Percentiles rank a stretch among this genome's conserved stretches.
Evolutionary conservation across 2,888 invertebrate genomes (phyloP).

Genomic region (Barypeithes pellucidus): DNA sequence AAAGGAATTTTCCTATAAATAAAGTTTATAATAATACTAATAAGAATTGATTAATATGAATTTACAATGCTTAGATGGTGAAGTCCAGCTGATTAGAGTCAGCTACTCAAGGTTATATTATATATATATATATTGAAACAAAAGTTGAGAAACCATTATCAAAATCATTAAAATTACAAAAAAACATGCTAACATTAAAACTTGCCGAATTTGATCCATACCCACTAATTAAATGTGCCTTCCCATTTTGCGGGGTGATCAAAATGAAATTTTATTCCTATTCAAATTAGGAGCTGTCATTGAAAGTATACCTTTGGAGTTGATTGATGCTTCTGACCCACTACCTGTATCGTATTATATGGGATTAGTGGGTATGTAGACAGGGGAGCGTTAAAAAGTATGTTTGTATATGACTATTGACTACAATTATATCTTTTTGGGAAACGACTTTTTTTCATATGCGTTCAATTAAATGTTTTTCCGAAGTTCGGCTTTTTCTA

Average conservation of each 20-base stretch:
- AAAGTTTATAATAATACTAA: too few species aligned
- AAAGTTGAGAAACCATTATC: background rate
- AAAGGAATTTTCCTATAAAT: too few species aligned
- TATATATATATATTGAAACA: too few species aligned
- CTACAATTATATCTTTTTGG: too few species aligned
- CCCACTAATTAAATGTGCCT: constrained; percentile 44
- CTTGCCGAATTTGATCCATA: constrained; percentile 5
- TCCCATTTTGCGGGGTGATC: constrained; percentile 38
- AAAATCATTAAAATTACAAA: constrained; percentile 2
- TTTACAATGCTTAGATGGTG: too few species aligned
- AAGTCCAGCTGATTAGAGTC: too few species aligned
- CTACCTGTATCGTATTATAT: constrained; percentile 46
- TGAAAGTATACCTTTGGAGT: constrained; percentile 67
- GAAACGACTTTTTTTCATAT: too few species aligned
- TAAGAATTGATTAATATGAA: too few species aligned
- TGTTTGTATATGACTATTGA: too few species aligned
- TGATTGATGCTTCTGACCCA: constrained; percentile 67
- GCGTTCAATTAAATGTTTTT: too few species aligned
- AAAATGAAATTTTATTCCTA: constrained; percentile 62
- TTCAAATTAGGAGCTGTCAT: constrained; percentile 67
- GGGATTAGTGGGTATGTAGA: background rate
- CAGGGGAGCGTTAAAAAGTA: constrained; percentile 7
- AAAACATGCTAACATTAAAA: constrained; percentile 6
- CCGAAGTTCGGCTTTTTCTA: too few species aligned
- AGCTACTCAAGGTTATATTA: too few species aligned